Base-by-base conservation (phyloP, 2,888 invertebrate genomes). In the Danaus chrysippus region DNA sequence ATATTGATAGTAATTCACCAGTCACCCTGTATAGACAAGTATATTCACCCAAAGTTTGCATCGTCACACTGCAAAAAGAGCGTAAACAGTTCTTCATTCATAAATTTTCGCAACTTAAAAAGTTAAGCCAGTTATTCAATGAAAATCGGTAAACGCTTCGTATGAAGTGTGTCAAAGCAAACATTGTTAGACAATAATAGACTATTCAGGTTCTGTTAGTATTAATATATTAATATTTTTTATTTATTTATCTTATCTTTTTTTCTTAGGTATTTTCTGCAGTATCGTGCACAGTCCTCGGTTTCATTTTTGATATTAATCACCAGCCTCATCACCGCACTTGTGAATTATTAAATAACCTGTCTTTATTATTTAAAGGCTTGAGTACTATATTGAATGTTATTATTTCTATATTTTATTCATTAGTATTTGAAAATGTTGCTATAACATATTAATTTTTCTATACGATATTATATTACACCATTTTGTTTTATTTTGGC, bases 281-380 rank as follows among this genome's bases (percentile, higher is more conserved):
- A 41, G 79, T 93, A 58, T 86, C 94, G 43, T 93, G 92, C 64
- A 86, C 93, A 54, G 76, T 94, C 54, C 88, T 94, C 67, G 92
- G 93, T 70, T 86, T 91, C 57, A 86, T 91, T 67, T 86, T 92
- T 74, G 92, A 94, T 81, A 93, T 94, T 71, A 94, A 94, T 81
- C 92, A 92, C 66, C 85, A 90, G 64, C 84, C 88, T 12, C 91
- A 94, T 64, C 93, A 92, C 56, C 84, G 87, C n/a, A 89, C 83
- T 67, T 93, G 94, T 0, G 92, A 93, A 70, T 78, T 90, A 58
- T 83, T 93, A 65, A 94, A 94, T 77, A 93, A 94, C 73, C 78
- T 92, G 12, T 91, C 92, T 68, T 81, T 94, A 57, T 80, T 88
- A 23, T 82, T 93, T 67, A 94, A 94, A 84, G 81, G 93, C 42